Evolutionary conservation across 2,888 invertebrate genomes (phyloP).

Genomic region (Adelphocoris suturalis): DNA sequence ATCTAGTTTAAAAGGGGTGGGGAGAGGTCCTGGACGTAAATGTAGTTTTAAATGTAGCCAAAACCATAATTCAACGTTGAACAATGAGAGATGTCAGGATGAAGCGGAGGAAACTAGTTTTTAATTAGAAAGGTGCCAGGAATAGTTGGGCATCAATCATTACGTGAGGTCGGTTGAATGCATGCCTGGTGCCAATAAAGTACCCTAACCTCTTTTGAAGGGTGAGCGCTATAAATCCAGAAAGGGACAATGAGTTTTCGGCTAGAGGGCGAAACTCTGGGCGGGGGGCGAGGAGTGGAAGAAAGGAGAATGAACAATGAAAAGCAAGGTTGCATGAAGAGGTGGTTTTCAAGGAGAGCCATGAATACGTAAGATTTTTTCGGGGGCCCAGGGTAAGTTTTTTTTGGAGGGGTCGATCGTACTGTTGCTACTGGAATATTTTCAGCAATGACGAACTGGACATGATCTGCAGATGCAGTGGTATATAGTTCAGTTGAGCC

Average conservation of each 20-base stretch:
- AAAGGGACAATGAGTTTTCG: slow-evolving; percentile 68
- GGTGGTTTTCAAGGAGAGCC: slow-evolving; percentile 22
- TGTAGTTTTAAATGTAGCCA: slow-evolving; percentile 70
- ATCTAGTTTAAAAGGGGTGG: slow-evolving; percentile 67
- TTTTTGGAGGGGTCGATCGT: neutral
- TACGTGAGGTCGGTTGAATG: slow-evolving; percentile 58
- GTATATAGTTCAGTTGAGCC: too few relatives aligned
- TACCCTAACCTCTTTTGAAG: slow-evolving; percentile 67
- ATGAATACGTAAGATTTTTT: slow-evolving; percentile 56
- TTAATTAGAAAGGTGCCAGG: slow-evolving; percentile 71
- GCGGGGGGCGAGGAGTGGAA: neutral
- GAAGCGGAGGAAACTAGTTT: slow-evolving; percentile 71
- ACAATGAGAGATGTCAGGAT: slow-evolving; percentile 62
- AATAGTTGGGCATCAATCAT: slow-evolving; percentile 73
- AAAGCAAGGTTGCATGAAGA: slow-evolving; percentile 42
- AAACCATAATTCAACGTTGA: slow-evolving; percentile 66
- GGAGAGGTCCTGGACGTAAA: slow-evolving; percentile 52
- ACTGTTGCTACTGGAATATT: neutral
- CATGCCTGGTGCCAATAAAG: slow-evolving; percentile 70
- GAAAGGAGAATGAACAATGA: slow-evolving; percentile 39
- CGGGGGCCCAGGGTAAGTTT: neutral
- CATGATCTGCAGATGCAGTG: too few relatives aligned
- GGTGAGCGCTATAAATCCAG: slow-evolving; percentile 67
- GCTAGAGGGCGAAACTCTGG: neutral
- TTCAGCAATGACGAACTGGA: neutral